phyloP scores from a whole-genome alignment of 2,797 vertebrate genomes.

The Characodon lateralis region DNA sequence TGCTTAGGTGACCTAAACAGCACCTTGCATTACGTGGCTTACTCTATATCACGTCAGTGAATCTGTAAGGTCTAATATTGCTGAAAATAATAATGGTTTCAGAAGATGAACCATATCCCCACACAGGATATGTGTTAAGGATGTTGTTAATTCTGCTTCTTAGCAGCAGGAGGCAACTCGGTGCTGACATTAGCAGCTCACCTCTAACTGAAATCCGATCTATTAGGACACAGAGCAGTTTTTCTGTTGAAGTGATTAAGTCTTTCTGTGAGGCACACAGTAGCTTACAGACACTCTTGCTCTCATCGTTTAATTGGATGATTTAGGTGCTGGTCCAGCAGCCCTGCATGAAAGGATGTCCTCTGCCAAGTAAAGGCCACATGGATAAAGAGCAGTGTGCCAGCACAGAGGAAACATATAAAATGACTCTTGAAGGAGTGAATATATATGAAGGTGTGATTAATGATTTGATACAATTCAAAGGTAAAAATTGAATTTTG shows the following conservation, averaged over 20 bases:
- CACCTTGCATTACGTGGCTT: neutral
- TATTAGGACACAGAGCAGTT: slow-evolving; percentile 63
- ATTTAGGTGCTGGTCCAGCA: slow-evolving; percentile 67
- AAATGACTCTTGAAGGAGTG: neutral
- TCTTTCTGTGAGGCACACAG: slow-evolving; percentile 49
- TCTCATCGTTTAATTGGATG: slow-evolving; percentile 70
- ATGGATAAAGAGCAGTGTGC: slow-evolving; percentile 45
- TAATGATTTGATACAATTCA: slow-evolving; percentile 1
- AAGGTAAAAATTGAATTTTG: neutral
- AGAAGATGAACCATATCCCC: neutral
- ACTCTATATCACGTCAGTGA: neutral
- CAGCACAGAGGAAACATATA: slow-evolving; percentile 38
- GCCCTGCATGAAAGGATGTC: slow-evolving; percentile 53
- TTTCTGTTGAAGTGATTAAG: slow-evolving; percentile 71
- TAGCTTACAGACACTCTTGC: slow-evolving; percentile 52
- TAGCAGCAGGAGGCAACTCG: slow-evolving; percentile 54
- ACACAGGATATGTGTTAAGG: neutral
- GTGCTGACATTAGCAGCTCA: slow-evolving; percentile 75
- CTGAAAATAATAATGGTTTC: neutral
- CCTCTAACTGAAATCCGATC: slow-evolving; percentile 74
- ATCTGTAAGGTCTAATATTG: neutral
- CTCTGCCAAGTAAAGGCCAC: slow-evolving; percentile 62
- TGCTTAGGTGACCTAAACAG: neutral
- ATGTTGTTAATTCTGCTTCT: slow-evolving; percentile 5
- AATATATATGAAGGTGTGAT: neutral